Evolutionary conservation across 2,797 vertebrate genomes (phyloP).

Genomic region (Amblyraja radiata): DNA sequence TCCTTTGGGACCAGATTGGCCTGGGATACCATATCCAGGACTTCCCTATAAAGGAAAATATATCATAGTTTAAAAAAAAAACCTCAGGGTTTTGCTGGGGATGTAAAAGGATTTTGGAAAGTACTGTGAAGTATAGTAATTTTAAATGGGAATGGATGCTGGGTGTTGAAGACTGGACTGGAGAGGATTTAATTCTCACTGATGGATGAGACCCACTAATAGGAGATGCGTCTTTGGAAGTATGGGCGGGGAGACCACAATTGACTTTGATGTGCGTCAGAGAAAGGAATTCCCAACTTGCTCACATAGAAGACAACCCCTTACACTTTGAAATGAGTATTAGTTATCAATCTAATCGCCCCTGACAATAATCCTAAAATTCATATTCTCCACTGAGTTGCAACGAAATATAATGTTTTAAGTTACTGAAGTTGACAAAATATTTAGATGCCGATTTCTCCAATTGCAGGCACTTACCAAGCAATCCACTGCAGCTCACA

Average conservation of each 20-base stretch:
- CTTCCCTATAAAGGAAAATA: conserved; percentile 60
- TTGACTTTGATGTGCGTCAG: background rate
- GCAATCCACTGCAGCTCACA: background rate
- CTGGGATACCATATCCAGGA: conserved; percentile 81
- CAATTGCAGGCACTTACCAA: background rate
- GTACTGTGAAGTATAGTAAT: background rate
- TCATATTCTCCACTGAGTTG: background rate
- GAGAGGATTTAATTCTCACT: background rate
- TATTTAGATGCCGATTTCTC: background rate
- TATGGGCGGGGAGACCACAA: no score
- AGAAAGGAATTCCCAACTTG: background rate
- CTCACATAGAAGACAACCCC: background rate
- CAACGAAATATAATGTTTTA: background rate
- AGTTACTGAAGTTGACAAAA: background rate
- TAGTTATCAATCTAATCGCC: background rate
- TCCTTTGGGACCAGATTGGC: conserved; percentile 73
- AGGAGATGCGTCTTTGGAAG: background rate
- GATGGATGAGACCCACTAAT: background rate
- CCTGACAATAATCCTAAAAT: background rate
- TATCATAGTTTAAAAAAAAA: conserved; percentile 16
- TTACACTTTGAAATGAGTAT: background rate
- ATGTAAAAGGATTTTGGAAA: background rate
- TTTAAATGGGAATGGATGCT: background rate
- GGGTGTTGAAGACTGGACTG: no score
- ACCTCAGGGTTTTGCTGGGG: background rate